Evolutionary conservation across 2,113 vertebrate species (phyloP).

Genomic region (Eleginops maclovinus): DNA sequence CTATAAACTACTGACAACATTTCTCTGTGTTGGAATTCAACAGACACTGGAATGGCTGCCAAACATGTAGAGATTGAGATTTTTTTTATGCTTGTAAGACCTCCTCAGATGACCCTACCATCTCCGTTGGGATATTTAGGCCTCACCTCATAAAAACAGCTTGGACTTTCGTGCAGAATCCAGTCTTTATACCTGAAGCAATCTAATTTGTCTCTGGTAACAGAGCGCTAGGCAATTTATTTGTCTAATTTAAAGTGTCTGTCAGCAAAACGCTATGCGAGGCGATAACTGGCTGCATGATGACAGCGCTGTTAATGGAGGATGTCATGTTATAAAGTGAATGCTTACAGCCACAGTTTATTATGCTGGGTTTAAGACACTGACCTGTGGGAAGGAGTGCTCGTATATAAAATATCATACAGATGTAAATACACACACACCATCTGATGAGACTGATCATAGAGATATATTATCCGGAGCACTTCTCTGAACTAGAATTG

Average conservation of each 20-base stretch:
- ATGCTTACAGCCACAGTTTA: slow-evolving; percentile 66
- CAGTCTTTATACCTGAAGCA: slow-evolving; percentile 87
- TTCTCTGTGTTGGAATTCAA: too few relatives aligned
- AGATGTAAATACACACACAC: slow-evolving; percentile 41
- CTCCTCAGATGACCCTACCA: slow-evolving; percentile 32
- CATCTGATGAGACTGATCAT: slow-evolving; percentile 44
- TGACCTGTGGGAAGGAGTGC: slow-evolving; percentile 37
- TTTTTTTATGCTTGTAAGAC: slow-evolving; percentile 26
- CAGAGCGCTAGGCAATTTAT: slow-evolving; percentile 76
- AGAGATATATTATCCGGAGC: slow-evolving; percentile 38
- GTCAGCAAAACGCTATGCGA: slow-evolving; percentile 75
- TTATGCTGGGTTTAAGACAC: slow-evolving; percentile 57
- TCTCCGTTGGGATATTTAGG: slow-evolving; percentile 80
- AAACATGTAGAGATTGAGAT: too few relatives aligned
- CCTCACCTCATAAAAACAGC: slow-evolving; percentile 86
- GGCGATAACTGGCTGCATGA: slow-evolving; percentile 68
- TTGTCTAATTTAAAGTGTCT: slow-evolving; percentile 81
- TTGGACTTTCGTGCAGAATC: slow-evolving; percentile 86
- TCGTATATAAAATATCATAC: slow-evolving; percentile 46
- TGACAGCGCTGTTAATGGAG: slow-evolving; percentile 72
- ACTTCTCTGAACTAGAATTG: slow-evolving; percentile 28
- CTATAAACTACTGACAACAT: too few relatives aligned
- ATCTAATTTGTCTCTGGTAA: slow-evolving; percentile 80
- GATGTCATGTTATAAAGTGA: slow-evolving; percentile 71
- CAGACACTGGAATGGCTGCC: too few relatives aligned